Conservation (phyloP, 2,888 invertebrate species). For the Oligia fasciuncula region DNA sequence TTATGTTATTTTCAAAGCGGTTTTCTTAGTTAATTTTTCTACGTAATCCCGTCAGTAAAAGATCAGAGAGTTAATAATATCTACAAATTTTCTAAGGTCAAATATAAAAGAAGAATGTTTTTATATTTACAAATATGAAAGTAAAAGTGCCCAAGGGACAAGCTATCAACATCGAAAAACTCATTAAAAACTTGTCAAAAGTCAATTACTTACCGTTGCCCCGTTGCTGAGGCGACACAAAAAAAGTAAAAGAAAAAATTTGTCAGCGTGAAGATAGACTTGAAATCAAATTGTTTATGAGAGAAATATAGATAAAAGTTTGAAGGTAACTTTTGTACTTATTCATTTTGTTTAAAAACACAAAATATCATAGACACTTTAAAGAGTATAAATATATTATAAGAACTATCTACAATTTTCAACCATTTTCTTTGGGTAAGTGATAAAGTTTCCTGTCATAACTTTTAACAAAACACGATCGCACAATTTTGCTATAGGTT, state of each 20-base stretch:
- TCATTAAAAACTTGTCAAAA: constrained; percentile 77
- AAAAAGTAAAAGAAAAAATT: constrained; percentile 58
- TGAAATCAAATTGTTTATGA: constrained; percentile 8
- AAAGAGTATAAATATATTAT: not conserved
- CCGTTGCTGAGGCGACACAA: constrained; percentile 64
- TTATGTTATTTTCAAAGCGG: not conserved
- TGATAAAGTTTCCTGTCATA: not conserved
- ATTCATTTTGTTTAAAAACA: not conserved
- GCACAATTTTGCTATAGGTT: not conserved
- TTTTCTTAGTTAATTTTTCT: not conserved
- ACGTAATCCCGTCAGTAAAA: not conserved
- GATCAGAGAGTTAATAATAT: not conserved
- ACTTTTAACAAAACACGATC: not conserved
- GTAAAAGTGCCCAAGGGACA: constrained; percentile 42
- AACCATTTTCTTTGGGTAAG: not conserved
- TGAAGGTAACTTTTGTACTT: not conserved
- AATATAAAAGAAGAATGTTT: constrained; percentile 11
- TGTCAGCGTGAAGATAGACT: constrained; percentile 23
- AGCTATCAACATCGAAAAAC: constrained; percentile 65
- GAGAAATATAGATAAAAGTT: not conserved
- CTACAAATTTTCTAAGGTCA: not conserved
- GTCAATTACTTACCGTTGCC: constrained; percentile 70
- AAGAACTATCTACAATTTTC: not conserved
- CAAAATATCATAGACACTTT: not conserved
- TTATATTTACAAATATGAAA: constrained; percentile 24